Conservation (phyloP, 2,888 invertebrate species). For the Yponomeuta malinellus region DNA sequence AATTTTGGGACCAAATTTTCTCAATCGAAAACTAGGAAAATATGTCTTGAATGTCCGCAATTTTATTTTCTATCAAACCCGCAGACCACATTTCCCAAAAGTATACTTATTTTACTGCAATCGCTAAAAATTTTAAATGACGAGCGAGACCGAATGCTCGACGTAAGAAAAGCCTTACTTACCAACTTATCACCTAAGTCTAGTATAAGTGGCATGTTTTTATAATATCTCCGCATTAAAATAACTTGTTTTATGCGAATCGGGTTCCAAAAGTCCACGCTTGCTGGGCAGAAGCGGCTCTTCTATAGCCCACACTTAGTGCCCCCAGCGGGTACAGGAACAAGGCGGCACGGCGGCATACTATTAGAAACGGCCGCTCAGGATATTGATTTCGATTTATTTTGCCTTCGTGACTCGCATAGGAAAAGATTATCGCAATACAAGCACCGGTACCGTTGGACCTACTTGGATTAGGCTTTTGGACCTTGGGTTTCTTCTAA, state of each 20-base stretch:
- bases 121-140: too few species aligned
- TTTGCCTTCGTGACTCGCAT: constrained; percentile 58
- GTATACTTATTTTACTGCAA: too few species aligned
- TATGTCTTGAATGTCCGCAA: too few species aligned
- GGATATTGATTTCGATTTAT: constrained; percentile 69
- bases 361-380: constrained; percentile 53
- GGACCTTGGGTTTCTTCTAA: neutral
- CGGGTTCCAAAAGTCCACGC: neutral
- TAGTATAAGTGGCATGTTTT: too few species aligned
- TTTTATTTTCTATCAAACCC: too few species aligned
- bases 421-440: constrained; percentile 54
- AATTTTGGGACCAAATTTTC: too few species aligned
- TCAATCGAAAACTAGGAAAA: too few species aligned
- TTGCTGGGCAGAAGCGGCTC: neutral
- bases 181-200: neutral
- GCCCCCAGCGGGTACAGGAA: neutral
- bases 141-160: too few species aligned
- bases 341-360: constrained; percentile 1
- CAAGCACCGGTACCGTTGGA: constrained; percentile 22
- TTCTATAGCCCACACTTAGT: neutral
- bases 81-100: too few species aligned
- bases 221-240: too few species aligned
- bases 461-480: neutral
- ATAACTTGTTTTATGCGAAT: too few species aligned
- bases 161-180: too few species aligned